phyloP scores from a whole-genome alignment of 1,140 invertebrate species.

The Atta cephalotes region DNA sequence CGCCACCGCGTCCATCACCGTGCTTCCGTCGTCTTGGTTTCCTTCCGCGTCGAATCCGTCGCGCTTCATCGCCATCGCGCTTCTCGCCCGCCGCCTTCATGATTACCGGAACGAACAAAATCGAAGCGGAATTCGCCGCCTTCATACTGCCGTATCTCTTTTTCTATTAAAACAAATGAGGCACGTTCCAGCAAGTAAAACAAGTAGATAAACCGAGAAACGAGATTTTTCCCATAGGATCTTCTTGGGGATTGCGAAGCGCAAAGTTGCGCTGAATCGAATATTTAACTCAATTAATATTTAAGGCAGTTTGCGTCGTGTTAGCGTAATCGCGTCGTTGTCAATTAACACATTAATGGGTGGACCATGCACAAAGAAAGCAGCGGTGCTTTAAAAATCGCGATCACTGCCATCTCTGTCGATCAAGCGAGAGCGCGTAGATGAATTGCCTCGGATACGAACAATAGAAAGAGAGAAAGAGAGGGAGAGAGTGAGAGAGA shows the following conservation, averaged over 20 bases:
- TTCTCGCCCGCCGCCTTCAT: neutral
- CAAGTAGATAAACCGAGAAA: neutral
- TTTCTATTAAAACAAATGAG: slow-evolving; percentile 11
- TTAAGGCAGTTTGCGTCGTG: slow-evolving; percentile 19
- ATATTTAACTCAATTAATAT: slow-evolving; percentile 3
- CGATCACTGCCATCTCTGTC: slow-evolving; percentile 52
- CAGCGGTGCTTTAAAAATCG: slow-evolving; percentile 45
- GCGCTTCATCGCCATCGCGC: slow-evolving; percentile 34
- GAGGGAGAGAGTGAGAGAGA: slow-evolving; percentile 8
- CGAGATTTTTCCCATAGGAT: neutral
- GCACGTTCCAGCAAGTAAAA: slow-evolving; percentile 5
- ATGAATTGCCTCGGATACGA: slow-evolving; percentile 25
- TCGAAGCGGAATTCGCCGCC: neutral
- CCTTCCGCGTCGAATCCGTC: slow-evolving; percentile 47
- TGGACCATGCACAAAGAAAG: slow-evolving; percentile 37
- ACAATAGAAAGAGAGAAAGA: slow-evolving; percentile 28
- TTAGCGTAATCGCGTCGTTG: slow-evolving; percentile 22
- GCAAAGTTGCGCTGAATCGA: neutral
- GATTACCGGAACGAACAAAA: slow-evolving; percentile 10
- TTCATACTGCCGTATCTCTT: slow-evolving; percentile 43
- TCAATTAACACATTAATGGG: slow-evolving; percentile 48
- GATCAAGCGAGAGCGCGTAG: slow-evolving; percentile 43
- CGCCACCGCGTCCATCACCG: slow-evolving; percentile 22
- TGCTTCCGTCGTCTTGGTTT: slow-evolving; percentile 64
- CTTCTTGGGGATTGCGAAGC: neutral